phyloP scores from a whole-genome alignment of 2,113 vertebrate genomes.

The Enhydra lutris region DNA sequence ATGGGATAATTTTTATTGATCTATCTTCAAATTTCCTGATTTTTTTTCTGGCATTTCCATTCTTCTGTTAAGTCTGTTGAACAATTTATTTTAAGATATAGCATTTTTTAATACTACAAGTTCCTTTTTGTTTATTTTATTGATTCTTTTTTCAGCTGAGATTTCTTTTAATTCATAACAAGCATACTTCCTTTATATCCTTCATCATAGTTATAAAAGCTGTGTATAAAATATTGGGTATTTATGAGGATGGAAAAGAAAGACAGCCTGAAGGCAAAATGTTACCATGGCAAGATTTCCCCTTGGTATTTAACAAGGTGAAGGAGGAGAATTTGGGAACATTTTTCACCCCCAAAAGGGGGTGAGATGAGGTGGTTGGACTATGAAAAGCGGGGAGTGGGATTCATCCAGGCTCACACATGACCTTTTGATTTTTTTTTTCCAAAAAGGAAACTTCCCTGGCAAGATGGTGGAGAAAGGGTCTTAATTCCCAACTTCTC shows the following conservation, averaged over 20 bases:
- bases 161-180: neutral
- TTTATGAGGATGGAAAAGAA: slow-evolving; percentile 59
- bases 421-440: slow-evolving; percentile 77
- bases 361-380: neutral
- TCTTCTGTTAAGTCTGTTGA: neutral
- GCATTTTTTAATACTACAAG: neutral
- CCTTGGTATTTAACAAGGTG: slow-evolving; percentile 1
- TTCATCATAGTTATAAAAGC: neutral
- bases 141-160: neutral
- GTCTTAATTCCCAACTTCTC: slow-evolving; percentile 31
- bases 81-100: neutral
- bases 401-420: slow-evolving; percentile 79
- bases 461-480: slow-evolving; percentile 13
- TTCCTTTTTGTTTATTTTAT: neutral
- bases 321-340: slow-evolving; percentile 35
- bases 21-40: neutral
- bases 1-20: neutral
- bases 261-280: neutral
- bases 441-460: slow-evolving; percentile 71
- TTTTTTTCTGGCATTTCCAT: neutral
- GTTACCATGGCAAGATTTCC: neutral
- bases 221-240: neutral
- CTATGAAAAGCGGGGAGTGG: slow-evolving; percentile 58
- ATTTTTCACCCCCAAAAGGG: neutral
- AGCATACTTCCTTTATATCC: neutral